Evolutionary conservation across 2,113 vertebrate species (phyloP).

Genomic region (Brachionichthys hirsutus): DNA sequence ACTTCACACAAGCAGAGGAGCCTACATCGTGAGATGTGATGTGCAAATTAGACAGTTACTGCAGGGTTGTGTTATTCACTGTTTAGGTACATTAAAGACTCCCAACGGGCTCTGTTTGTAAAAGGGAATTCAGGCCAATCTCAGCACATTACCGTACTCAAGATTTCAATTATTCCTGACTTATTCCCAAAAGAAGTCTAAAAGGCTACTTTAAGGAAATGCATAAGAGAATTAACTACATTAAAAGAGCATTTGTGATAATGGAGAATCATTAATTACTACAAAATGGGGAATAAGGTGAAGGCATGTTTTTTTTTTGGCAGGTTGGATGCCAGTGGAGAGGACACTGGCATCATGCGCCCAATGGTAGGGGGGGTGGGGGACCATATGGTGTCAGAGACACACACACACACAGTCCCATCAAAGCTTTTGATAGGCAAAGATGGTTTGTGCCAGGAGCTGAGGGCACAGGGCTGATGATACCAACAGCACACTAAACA

Average conservation of each 20-base stretch:
- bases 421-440: slow-evolving; percentile 24
- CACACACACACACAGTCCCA: slow-evolving; percentile 41
- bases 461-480: slow-evolving; percentile 35
- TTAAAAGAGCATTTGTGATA: background rate
- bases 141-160: slow-evolving; percentile 8
- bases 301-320: slow-evolving; percentile 45
- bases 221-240: background rate
- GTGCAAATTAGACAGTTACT: slow-evolving; percentile 18
- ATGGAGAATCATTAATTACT: background rate
- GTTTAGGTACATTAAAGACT: slow-evolving; percentile 1
- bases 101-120: slow-evolving; percentile 8
- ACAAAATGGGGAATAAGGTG: slow-evolving; percentile 10
- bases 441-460: slow-evolving; percentile 43
- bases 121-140: background rate
- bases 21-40: background rate
- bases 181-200: background rate
- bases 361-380: slow-evolving; percentile 55
- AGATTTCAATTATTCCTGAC: slow-evolving; percentile 14
- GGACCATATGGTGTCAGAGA: slow-evolving; percentile 68
- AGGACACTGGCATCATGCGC: slow-evolving; percentile 42
- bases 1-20: no score
- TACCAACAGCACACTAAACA: slow-evolving; percentile 28
- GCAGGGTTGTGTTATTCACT: slow-evolving; percentile 13
- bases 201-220: background rate
- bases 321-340: slow-evolving; percentile 51